Evolutionary conservation across 1,140 invertebrate species (phyloP), one percentile per base, ranked within the genome.

Genomic region (Drosophila equinoxialis): DNA sequence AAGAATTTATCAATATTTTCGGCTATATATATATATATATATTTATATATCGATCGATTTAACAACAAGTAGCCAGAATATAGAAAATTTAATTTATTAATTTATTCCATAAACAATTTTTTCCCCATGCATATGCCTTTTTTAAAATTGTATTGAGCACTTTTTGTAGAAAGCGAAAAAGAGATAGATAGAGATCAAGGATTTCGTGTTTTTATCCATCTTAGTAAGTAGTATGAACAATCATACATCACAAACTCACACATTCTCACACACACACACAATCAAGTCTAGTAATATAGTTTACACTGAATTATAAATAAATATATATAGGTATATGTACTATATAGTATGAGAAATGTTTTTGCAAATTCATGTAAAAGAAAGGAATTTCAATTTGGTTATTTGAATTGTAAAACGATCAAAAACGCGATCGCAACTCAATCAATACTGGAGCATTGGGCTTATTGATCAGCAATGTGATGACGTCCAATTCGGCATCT

Each of bases 391-490:
- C 42, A 26, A 58, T 39, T 33, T 13, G n/a, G 41, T 13, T 13
- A 35, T 68, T 68, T 68, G 64, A 84, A 35, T 75, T 65, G 54
- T 42, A 54, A 67, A 74, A 71, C 65, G 79, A 7, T 65, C 13
- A 1, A 51, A 23, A 48, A 13, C 90, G 76, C 33, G 54, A 45
- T 63, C 75, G 61, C 14, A 91, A 41, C 20, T 90, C 78, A 59
- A 97, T 91, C 54, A 93, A 92, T 13, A 97, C 93, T 8, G 96
- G 95, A 74, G 93, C 92, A 92, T 97, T 94, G 1, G 97, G 97
- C 86, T 96, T 95, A 79, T 97, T 97, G 61, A 98, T 97, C 13
- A 96, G 92, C 20, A 94, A 89, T 0, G 96, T 96, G 68, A 93
- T 92, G 10, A 95, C 93, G 68, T 95, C 96, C 61, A 97, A 85